Conservation (phyloP, 2,113 vertebrate species). For the Pimephales promelas region DNA sequence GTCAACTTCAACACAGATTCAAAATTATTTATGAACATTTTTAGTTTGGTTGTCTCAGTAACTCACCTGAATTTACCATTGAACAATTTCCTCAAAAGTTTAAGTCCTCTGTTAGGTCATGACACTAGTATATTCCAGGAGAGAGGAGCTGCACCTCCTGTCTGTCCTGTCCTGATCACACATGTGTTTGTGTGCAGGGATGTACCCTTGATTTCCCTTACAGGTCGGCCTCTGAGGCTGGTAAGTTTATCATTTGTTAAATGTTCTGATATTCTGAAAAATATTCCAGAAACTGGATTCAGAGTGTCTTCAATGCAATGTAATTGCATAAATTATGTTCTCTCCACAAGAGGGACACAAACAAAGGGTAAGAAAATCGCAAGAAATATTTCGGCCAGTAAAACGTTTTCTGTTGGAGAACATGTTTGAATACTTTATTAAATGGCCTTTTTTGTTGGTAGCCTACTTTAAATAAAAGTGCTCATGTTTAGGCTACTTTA, state of each 20-base stretch:
- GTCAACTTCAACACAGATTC: not conserved
- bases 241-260: not conserved
- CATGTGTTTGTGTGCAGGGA: not conserved
- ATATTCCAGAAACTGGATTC: not conserved
- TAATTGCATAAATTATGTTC: not conserved
- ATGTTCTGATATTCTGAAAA: not conserved
- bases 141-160: not conserved
- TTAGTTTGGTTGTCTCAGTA: not conserved
- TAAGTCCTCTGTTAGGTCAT: not conserved
- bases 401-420: not conserved
- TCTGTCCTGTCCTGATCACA: not conserved
- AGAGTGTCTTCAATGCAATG: not conserved
- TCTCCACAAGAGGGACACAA: slow-evolving; percentile 2
- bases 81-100: not conserved
- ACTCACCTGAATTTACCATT: slow-evolving; percentile 49
- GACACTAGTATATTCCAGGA: not conserved
- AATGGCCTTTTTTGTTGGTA: too few species aligned
- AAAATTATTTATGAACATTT: not conserved
- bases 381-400: slow-evolving; percentile 59
- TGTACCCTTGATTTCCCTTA: not conserved
- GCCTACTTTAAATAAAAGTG: too few species aligned
- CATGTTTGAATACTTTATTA: not conserved
- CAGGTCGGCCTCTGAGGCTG: not conserved
- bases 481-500: too few species aligned
- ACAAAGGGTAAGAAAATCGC: not conserved